Conservation (phyloP, 2,797 vertebrate genomes). For the Ctenopoma kingsleyae region DNA sequence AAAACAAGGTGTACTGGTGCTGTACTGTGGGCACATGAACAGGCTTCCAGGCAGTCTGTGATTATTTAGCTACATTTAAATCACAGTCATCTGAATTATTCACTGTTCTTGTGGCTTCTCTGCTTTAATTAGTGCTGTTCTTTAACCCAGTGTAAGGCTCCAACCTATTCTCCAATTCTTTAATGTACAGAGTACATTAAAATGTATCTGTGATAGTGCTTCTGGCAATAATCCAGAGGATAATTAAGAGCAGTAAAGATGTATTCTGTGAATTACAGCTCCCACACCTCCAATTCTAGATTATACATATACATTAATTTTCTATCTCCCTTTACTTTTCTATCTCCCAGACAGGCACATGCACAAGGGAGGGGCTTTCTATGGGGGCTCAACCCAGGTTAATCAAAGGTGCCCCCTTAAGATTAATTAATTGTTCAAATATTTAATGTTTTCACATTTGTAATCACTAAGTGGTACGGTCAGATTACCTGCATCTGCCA, state of each 20-base stretch:
- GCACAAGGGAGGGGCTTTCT: no score
- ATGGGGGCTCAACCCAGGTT: no score
- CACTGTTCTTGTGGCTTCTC: slow-evolving; percentile 19
- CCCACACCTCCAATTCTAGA: slow-evolving; percentile 39
- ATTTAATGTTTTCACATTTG: no score
- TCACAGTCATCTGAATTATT: slow-evolving; percentile 60
- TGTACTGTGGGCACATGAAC: slow-evolving; percentile 5
- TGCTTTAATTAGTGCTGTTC: slow-evolving; percentile 51
- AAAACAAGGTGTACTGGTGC: not conserved
- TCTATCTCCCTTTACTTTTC: slow-evolving; percentile 1
- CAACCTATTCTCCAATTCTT: no score
- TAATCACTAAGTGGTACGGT: no score
- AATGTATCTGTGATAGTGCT: slow-evolving; percentile 35
- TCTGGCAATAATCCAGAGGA: slow-evolving; percentile 52
- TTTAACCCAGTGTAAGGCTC: slow-evolving; percentile 42
- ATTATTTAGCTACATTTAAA: slow-evolving; percentile 52
- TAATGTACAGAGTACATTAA: slow-evolving; percentile 30
- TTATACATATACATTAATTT: slow-evolving; percentile 42
- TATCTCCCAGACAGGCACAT: slow-evolving; percentile 3
- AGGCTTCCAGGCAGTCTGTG: slow-evolving; percentile 25
- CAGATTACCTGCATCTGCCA: no score
- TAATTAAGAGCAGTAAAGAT: slow-evolving; percentile 61
- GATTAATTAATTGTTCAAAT: no score
- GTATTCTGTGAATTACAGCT: slow-evolving; percentile 51
- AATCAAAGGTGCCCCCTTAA: no score